Evolutionary conservation across 2,113 vertebrate genomes (phyloP), one percentile per base, ranked within the genome.

Genomic region (Cololabis saira): DNA sequence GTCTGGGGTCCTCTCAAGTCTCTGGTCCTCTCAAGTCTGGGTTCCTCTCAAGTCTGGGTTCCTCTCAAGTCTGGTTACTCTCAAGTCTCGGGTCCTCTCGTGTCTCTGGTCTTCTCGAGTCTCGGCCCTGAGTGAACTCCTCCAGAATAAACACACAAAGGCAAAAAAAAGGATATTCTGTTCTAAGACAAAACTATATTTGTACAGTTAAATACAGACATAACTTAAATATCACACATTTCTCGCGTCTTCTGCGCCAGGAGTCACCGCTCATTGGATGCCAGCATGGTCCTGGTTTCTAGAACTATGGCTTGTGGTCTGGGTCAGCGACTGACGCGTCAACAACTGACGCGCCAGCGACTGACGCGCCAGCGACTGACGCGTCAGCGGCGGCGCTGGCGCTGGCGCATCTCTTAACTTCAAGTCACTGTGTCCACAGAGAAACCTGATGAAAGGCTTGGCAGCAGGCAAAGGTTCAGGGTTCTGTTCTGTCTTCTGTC

Each of bases 221-320:
- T 81, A 90, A 86, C 74, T 87, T 82, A 82, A 88, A 88, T 87
- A 87, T 54, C 53, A 74, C 61, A 27, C 59, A 37, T 68, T 78
- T 66, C 33, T 37, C 10, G n/a, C 10, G 33, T 37, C 6, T 37
- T 37, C 59, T 71, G 52, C 62, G 86, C 76, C n/a, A n/a, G n/a
- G n/a, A 81, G 52, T 70, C 76, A 67, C 72, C 70, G 74, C 76
- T 78, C 61, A 12, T 58, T 61, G 43, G 78, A 69, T 18, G 49
- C 77, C 58, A 68, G 71, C 62, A 56, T 76, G 48, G 14, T 71
- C 22, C 24, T 61, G 58, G 75, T 75, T 78, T 71, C 45, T 80
- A 44, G 80, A 74, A 74, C 71, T 82, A 76, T 80, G 84, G 82
- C 80, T 80, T 61, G 51, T 12, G 61, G 51, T 74, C 67, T 45